Evolutionary conservation across 2,888 invertebrate genomes (phyloP), one percentile per base, ranked within the genome.

Genomic region (Tetanocera ferruginea): DNA sequence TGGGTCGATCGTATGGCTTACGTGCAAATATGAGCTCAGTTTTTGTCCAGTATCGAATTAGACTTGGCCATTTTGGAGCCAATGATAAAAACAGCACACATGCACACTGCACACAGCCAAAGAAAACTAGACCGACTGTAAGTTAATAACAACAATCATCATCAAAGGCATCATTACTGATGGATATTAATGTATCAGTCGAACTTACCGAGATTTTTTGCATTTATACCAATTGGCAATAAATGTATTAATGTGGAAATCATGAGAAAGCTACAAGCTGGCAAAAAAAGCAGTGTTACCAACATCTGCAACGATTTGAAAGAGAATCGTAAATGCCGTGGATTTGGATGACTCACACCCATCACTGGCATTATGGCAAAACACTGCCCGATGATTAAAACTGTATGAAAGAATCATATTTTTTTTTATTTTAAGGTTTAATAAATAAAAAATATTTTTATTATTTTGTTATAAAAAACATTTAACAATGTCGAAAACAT

Each of bases 341-440:
- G 89, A 83, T 91, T 90, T 0, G 88, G 76, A 2, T 87, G 87
- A 51, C 85, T 86, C 1, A 92, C 83, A 1, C 91, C 92, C 70
- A 86, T 84, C 0, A 92, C 89, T 0, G 92, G 92, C 87, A 93
- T 88, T 52, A 92, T 78, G 3, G 91, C 91, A 79, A 92, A 92
- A 52, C 89, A 91, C 83, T 92, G 92, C 0, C 91, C 92, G 74
- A 92, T 67, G 62, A 90, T 81, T 67, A 92, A 87, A 25, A 92
- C 91, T 89, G 43, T 2, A 79, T 55, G 64, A 23, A 57, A 14
- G 19, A 31, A n/a, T 17, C 19, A 43, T 51, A 11, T 23, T 11
- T 0, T 55, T 6, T 34, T 11, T 37, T 17, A 43, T 64, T 60
- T 1, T 6, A 49, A 49, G 14, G 14, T 9, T 49, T n/a, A n/a